Evolutionary conservation across 2,888 invertebrate species (phyloP), one percentile per base, ranked within the genome.

Genomic region (Apocheima hispidaria): DNA sequence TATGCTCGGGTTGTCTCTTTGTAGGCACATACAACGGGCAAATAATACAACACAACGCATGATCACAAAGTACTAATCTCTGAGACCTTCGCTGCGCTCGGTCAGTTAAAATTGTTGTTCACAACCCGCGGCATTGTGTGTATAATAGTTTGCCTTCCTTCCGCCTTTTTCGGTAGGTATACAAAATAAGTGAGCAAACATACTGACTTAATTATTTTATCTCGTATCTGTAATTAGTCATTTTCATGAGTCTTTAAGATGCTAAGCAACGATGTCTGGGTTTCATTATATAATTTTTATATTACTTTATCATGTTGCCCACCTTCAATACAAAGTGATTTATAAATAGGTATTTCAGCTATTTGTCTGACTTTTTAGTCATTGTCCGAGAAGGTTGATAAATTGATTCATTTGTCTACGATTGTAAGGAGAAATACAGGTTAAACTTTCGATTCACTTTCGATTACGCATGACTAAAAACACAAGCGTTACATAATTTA

Each of bases 111-210:
- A 46, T 46, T 46, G 46, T 46, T 30, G 30, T 53, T 51, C 35
- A 41, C 54, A 57, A 60, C 65, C 55, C 61, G 54, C 52, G 61
- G 63, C 62, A 49, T 55, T 44, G 61, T 53, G 62, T 59, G n/a
- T 61, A 56, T 46, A 60, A 58, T 54, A 48, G 20, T 33, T 38
- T 33, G 35, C 52, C 56, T 59, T 66, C 71, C 72, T 76, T 77
- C 71, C 71, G 71, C 65, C 66, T 71, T 69, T 64, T 75, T 71
- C 74, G 72, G 72, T 71, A 63, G 60, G 60, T 44, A 26, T 16
- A 43, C 10, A 14, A 26, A 44, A 44, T 26, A 63, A 66, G 33
- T 60, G 28, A 50, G 50, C 58, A 65, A 68, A 63, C 35, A 49
- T 9, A 30, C 30, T 18, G 18, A 41, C 20, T 35, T 33, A 50